Evolutionary conservation across 2,888 invertebrate species (phyloP).

Genomic region (Drosophila mettleri): DNA sequence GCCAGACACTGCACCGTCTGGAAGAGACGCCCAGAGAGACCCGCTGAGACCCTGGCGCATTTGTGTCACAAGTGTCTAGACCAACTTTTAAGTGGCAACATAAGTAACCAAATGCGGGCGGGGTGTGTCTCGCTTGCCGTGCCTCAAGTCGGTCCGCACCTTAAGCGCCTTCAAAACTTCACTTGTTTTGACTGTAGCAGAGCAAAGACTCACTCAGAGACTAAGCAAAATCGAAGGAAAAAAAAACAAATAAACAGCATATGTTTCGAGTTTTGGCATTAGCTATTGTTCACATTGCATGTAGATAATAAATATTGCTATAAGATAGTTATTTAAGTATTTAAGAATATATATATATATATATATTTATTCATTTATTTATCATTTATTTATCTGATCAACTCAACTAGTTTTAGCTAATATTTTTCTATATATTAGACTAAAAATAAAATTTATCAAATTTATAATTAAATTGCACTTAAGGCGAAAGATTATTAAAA

Average conservation of each 20-base stretch:
- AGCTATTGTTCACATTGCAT: neutral
- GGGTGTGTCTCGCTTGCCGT: conserved; percentile 22
- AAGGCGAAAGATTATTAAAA: too few species aligned
- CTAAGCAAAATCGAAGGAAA: conserved; percentile 1
- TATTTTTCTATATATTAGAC: too few species aligned
- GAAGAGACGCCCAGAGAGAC: conserved; percentile 21
- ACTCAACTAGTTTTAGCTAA: too few species aligned
- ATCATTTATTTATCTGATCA: too few species aligned
- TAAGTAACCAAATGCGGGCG: conserved; percentile 35
- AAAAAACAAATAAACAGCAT: neutral
- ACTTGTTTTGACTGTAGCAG: conserved; percentile 40
- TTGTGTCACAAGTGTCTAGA: conserved; percentile 78
- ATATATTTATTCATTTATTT: too few species aligned
- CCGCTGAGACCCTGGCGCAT: conserved; percentile 64
- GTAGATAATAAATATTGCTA: too few species aligned
- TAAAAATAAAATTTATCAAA: too few species aligned
- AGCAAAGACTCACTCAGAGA: neutral
- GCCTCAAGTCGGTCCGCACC: conserved; percentile 46
- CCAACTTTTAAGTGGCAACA: conserved; percentile 50
- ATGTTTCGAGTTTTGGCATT: neutral
- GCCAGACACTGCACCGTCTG: conserved; percentile 31
- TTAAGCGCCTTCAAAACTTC: conserved; percentile 61
- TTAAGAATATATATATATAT: too few species aligned
- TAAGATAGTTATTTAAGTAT: too few species aligned
- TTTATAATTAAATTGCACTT: neutral